Evolutionary conservation across 2,888 invertebrate genomes (phyloP), one percentile per base, ranked within the genome.

Genomic region (Drosophila crucigera): DNA sequence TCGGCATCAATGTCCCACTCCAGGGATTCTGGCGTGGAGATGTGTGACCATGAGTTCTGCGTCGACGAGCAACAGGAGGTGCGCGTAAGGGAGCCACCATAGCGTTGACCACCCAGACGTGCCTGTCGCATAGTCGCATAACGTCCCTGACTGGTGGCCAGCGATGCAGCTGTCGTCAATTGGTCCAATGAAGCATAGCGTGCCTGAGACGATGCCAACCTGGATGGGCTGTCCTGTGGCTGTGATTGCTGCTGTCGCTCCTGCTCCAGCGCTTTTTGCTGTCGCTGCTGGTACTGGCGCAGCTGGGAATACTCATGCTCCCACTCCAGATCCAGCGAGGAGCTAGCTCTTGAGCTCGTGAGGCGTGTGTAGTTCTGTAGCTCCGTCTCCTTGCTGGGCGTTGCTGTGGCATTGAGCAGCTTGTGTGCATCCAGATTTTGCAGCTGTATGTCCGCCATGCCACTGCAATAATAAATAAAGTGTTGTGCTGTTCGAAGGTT

Each of bases 301-400:
- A 91, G 53, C 72, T 91, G 76, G 0, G 82, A 78, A 69, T 92
- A 94, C 93, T 96, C 96, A 86, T 96, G 95, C 92, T 96, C 96
- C 96, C 96, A 96, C 92, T 96, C 96, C 66, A 96, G 93, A 88
- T 96, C 96, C 67, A 96, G 92, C 6, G 96, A 96, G 31, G 93
- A 93, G 83, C 95, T 95, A n/a, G 94, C 95, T 37, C 95, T 95
- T 35, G 96, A 95, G 47, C 95, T 95, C 50, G 71, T 55, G 65
- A 81, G 69, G 56, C 82, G 82, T 5, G 78, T 58, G 28, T 82
- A 72, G 39, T 76, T 83, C 49, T 88, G 89, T 56, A 92, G 75
- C 25, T 89, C 90, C 28, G 93, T 91, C 73, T 94, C 81, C 91
- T 91, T 83, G 83, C 92, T 84, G 47, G 82, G 64, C 28, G 80